Evolutionary conservation across 1,140 invertebrate species (phyloP), one percentile per base, ranked within the genome.

Genomic region (Drosophila kurseongensis): DNA sequence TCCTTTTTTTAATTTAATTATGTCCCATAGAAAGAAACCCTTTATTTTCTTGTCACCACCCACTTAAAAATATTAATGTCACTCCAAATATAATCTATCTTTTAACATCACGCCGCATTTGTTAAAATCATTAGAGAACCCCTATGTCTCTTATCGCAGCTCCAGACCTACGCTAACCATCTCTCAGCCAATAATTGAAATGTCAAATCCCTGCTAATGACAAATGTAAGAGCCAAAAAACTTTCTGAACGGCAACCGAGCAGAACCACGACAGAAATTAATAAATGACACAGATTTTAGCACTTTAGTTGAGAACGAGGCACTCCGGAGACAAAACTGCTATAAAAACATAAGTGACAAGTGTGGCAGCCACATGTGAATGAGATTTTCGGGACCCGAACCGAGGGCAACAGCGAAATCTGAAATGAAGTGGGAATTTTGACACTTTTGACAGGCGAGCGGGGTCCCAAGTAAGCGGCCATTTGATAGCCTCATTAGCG

Each of bases 401-500:
- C 6, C 12, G 18, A 27, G 27, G 27, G 47, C 47, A 69, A 58
- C 56, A 29, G 61, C 69, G 51, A 78, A 79, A 86, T 75, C 77
- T 57, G 48, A 69, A 61, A 65, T 69, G 75, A 74, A 71, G 60
- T 58, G 55, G 56, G 60, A 89, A 90, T 89, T 89, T 89, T 89
- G 84, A 89, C 84, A 89, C 80, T 75, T 89, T 80, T 84, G 84
- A 89, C 84, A 89, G 76, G 51, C 66, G 58, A 73, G 59, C 52
- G 48, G 45, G 59, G 36, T 52, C 36, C 27, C 14, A 36, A 67
- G 59, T 68, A 86, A 80, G 82, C 82, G 85, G 83, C 80, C 84
- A 89, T 89, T 84, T 89, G 84, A 89, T 89, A 89, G 84, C 84
- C 84, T 89, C 84, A 89, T 89, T 89, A 89, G 84, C 77, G 77